Evolutionary conservation across 2,113 vertebrate genomes (phyloP), one percentile per base, ranked within the genome.

Genomic region (Tursiops truncatus): DNA sequence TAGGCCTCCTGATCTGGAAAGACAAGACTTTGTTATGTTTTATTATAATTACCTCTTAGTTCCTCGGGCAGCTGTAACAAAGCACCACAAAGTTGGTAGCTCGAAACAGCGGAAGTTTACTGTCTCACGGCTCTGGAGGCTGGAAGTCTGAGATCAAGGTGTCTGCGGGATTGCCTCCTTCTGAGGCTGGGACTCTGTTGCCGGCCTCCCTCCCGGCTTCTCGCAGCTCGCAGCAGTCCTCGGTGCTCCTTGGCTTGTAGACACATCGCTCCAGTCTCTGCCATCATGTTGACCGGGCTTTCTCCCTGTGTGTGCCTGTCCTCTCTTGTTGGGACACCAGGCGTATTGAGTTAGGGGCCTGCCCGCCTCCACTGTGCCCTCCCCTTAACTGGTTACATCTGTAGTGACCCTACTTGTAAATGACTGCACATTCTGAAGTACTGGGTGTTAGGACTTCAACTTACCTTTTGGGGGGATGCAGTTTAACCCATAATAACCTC

Each of bases 271-370:
- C 21, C 2, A 3, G 4, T 9, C 17, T 74, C 60, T n/a, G 58
- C 28, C 11, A 25, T 31, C 13, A 0, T 1, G 3, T n/a, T 60
- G 33, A 33, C 36, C 0, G 31, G 20, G 31, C 11, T 0, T 15
- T 33, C n/a, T 26, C 53, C 33, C 44, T 53, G 36, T 58, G 9
- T 14, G 14, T 33, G 23, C 53, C 47, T 56, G 10, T 8, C 44
- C 74, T 44, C 6, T 56, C 56, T 25, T 5, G 1, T 31, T 5
- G 67, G 67, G 67, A 60, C 68, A 1, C 15, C 4, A 21, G n/a
- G 31, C 28, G 10, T 73, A 8, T 23, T 44, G 63, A 41, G 11
- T 8, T 25, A 56, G 68, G 12, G 41, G 3, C n/a, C 47, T 12
- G 11, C 11, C 26, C 5, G 41, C 10, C 28, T 63, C 9, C 7